Evolutionary conservation across 2,888 invertebrate genomes (phyloP).

Genomic region (Lathronympha strigana): DNA sequence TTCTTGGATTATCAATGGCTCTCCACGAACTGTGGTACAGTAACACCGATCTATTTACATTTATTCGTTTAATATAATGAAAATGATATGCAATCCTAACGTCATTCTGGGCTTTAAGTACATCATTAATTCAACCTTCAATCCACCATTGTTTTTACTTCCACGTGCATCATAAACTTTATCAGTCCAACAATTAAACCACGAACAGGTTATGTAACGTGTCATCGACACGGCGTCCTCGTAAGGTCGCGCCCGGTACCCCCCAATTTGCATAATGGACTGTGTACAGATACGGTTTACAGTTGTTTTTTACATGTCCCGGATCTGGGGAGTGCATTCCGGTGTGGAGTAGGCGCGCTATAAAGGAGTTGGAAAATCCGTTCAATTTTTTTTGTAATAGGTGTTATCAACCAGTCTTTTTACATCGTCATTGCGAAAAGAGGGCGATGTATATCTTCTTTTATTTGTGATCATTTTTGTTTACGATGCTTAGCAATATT

Average conservation of each 20-base stretch:
- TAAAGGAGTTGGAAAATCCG: not conserved
- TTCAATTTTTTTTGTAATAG: not conserved
- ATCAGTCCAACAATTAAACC: slow-evolving; percentile 28
- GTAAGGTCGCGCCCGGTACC: slow-evolving; percentile 60
- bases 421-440: too few species aligned
- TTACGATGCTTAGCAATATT: too few species aligned
- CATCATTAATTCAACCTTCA: too few species aligned
- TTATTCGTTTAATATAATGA: too few species aligned
- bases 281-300: slow-evolving; percentile 23
- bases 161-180: slow-evolving; percentile 1
- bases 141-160: not conserved
- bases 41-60: too few species aligned
- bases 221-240: slow-evolving; percentile 71
- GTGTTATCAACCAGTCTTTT: too few species aligned
- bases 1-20: too few species aligned
- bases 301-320: slow-evolving; percentile 48
- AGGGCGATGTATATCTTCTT: too few species aligned
- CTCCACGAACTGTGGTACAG: too few species aligned
- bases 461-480: too few species aligned
- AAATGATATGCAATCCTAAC: too few species aligned
- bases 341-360: not conserved
- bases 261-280: slow-evolving; percentile 47
- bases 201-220: slow-evolving; percentile 59
- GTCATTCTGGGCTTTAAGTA: too few species aligned
- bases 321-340: slow-evolving; percentile 49